phyloP scores from a whole-genome alignment of 1,140 invertebrate genomes.

The Drosophila azteca region DNA sequence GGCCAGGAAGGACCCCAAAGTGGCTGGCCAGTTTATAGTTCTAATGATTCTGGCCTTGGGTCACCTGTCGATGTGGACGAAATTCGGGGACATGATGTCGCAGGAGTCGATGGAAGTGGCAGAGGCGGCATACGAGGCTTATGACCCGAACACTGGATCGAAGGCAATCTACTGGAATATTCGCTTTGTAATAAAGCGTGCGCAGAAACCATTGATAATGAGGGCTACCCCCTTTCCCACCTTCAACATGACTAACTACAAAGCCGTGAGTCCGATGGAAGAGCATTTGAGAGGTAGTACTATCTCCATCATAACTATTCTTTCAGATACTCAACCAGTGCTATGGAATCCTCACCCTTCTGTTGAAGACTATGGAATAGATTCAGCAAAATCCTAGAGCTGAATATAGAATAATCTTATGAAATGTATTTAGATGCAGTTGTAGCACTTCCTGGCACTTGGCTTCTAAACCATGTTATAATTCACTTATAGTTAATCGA shows the following conservation, averaged over 20 bases:
- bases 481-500: no score
- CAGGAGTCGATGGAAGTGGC: constrained; percentile 45
- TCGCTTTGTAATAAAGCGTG: constrained; percentile 36
- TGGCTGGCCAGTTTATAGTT: constrained; percentile 38
- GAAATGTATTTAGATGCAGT: no score
- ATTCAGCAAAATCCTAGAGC: no score
- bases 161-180: constrained; percentile 17
- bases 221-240: constrained; percentile 39
- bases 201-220: constrained; percentile 39
- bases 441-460: no score
- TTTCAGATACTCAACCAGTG: constrained; percentile 58
- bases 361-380: constrained; percentile 48
- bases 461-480: no score
- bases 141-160: constrained; percentile 23
- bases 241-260: constrained; percentile 47
- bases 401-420: not conserved
- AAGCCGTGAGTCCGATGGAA: constrained; percentile 33
- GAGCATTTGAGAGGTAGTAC: not conserved
- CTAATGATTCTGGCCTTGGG: constrained; percentile 38
- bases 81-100: constrained; percentile 52
- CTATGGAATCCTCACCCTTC: constrained; percentile 54
- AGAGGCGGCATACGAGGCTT: constrained; percentile 41
- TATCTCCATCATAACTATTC: not conserved
- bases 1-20: constrained; percentile 27
- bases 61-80: constrained; percentile 45